Evolutionary conservation across 2,797 vertebrate genomes (phyloP).

Genomic region (Scyliorhinus canicula): DNA sequence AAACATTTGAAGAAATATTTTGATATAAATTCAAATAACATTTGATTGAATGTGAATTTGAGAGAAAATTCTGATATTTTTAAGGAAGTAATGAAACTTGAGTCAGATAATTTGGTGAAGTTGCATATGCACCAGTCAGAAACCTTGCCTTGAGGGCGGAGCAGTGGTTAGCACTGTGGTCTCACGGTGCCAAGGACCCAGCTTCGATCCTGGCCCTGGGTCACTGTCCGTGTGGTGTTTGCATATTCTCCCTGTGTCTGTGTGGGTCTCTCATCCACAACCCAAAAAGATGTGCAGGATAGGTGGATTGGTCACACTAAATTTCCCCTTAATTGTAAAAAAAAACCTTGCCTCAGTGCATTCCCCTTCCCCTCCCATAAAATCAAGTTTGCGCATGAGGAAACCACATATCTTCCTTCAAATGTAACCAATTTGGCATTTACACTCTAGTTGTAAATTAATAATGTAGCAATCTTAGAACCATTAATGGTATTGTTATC

Average conservation of each 20-base stretch:
- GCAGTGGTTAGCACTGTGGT: too few relatives aligned
- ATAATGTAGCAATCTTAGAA: not conserved
- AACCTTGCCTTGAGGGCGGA: too few relatives aligned
- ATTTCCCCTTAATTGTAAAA: too few relatives aligned
- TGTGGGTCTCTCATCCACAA: too few relatives aligned
- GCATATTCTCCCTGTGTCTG: too few relatives aligned
- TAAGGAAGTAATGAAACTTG: not conserved
- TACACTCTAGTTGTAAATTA: not conserved
- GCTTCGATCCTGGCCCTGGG: too few relatives aligned
- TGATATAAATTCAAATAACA: slow-evolving; percentile 33
- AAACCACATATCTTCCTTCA: not conserved
- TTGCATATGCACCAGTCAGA: not conserved
- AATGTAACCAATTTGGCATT: not conserved
- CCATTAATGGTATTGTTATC: not conserved
- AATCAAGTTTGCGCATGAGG: not conserved
- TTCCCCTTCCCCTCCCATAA: not conserved
- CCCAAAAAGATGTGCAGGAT: too few relatives aligned
- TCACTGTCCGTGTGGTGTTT: too few relatives aligned
- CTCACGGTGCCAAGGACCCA: too few relatives aligned
- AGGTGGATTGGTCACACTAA: too few relatives aligned
- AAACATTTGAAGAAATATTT: slow-evolving; percentile 43
- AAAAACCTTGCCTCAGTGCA: too few relatives aligned
- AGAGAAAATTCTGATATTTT: not conserved
- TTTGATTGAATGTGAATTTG: not conserved
- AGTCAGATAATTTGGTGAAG: not conserved